phyloP scores from a whole-genome alignment of 2,113 vertebrate species.

The Marmota flaviventris region DNA sequence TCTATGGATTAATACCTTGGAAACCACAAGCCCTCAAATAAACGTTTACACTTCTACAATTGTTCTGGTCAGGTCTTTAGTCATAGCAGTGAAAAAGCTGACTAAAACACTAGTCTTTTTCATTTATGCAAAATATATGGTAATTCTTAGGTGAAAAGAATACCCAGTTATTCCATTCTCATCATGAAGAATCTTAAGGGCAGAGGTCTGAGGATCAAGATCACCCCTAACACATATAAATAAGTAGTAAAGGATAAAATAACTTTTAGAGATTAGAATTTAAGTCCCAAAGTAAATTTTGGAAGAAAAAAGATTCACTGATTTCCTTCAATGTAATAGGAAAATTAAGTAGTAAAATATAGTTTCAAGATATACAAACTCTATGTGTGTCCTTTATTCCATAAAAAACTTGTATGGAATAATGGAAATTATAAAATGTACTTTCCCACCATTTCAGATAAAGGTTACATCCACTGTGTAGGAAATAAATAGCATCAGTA shows the following conservation, averaged over 20 bases:
- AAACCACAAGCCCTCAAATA: no score
- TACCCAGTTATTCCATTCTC: fast-evolving
- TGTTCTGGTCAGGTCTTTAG: no score
- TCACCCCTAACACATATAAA: not conserved
- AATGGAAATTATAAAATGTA: not conserved
- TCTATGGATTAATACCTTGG: no score
- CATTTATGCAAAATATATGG: not conserved
- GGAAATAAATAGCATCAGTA: not conserved
- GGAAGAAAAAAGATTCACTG: not conserved
- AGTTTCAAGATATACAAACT: not conserved
- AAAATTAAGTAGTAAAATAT: not conserved
- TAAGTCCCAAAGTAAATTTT: not conserved
- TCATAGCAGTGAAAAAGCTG: no score
- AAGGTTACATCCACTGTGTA: not conserved
- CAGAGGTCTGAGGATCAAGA: fast-evolving
- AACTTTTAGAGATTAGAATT: not conserved
- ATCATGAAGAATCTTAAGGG: not conserved
- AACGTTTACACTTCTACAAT: no score
- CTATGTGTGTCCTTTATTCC: not conserved
- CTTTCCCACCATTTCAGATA: not conserved
- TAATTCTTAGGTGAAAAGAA: no score
- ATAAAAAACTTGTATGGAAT: not conserved
- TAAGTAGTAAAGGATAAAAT: not conserved
- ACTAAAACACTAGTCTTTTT: no score
- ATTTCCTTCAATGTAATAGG: not conserved